Conservation (phyloP, 2,888 invertebrate genomes). For the Microplitis deprimator region DNA sequence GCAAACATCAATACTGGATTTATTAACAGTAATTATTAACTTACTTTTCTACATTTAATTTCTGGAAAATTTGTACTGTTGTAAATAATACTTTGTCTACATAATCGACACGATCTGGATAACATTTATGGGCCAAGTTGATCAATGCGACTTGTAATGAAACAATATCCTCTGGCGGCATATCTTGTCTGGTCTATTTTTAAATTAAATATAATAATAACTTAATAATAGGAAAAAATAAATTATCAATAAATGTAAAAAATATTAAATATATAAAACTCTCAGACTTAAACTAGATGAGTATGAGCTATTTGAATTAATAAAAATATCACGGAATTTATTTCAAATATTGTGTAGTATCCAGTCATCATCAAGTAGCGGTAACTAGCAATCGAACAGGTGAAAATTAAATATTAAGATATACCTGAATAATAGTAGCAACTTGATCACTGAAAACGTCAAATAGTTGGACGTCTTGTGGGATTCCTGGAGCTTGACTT, state of each 20-base stretch:
- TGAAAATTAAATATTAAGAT: not conserved
- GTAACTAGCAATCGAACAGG: not conserved
- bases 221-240: not conserved
- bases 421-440: constrained; percentile 91
- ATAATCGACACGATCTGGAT: constrained; percentile 93
- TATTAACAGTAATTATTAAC: constrained; percentile 44
- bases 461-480: constrained; percentile 93
- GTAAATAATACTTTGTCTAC: constrained; percentile 95
- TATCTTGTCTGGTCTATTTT: constrained; percentile 87
- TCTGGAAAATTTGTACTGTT: constrained; percentile 91
- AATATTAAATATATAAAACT: constrained; percentile 41
- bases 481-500: constrained; percentile 77
- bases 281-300: constrained; percentile 69
- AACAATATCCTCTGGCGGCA: constrained; percentile 96
- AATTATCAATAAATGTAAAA: not conserved
- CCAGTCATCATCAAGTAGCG: constrained; percentile 59
- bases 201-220: constrained; percentile 53
- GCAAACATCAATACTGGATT: not conserved
- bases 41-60: constrained; percentile 87
- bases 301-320: constrained; percentile 52
- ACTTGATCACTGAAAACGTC: constrained; percentile 99
- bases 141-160: constrained; percentile 95
- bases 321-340: constrained; percentile 47
- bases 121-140: constrained; percentile 96
- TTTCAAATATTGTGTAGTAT: constrained; percentile 56